Evolutionary conservation across 2,113 vertebrate species (phyloP).

Genomic region (Girardinichthys multiradiatus): DNA sequence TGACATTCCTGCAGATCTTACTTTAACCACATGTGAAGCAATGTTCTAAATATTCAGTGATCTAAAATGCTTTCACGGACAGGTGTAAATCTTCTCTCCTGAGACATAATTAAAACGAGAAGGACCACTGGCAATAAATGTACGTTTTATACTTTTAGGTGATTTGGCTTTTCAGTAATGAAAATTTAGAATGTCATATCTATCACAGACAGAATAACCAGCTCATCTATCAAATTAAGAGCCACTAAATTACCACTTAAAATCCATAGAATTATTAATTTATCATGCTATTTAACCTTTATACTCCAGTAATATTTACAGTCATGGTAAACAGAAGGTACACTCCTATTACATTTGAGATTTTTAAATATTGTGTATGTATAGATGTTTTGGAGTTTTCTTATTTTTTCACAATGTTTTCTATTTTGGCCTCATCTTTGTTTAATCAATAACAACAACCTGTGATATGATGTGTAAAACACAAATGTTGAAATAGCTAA

Average conservation of each 20-base stretch:
- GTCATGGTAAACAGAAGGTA: not conserved
- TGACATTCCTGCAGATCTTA: constrained; percentile 12
- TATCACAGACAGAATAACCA: no score
- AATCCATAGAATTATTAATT: not conserved
- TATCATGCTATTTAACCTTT: not conserved
- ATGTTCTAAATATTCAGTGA: constrained; percentile 40
- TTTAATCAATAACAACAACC: not conserved
- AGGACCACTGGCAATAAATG: constrained; percentile 38
- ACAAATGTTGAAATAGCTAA: no score
- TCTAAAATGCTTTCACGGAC: constrained; percentile 65
- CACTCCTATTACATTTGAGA: not conserved
- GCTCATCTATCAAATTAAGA: no score
- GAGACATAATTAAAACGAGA: constrained; percentile 77
- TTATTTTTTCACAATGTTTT: no score
- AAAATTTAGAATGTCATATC: not conserved
- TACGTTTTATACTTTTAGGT: constrained; percentile 50
- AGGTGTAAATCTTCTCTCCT: constrained; percentile 60
- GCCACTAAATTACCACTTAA: no score
- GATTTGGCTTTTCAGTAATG: constrained; percentile 5
- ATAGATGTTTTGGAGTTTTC: no score
- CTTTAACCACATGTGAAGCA: constrained; percentile 38
- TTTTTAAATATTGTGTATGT: not conserved
- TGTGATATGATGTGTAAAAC: no score
- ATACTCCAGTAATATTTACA: no score
- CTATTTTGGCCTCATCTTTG: not conserved